A percentile compares a stretch with the other conserved stretches of the same genome.
Evolutionary conservation across 2,113 vertebrate genomes (phyloP).

Genomic region (Nycticebus coucang): DNA sequence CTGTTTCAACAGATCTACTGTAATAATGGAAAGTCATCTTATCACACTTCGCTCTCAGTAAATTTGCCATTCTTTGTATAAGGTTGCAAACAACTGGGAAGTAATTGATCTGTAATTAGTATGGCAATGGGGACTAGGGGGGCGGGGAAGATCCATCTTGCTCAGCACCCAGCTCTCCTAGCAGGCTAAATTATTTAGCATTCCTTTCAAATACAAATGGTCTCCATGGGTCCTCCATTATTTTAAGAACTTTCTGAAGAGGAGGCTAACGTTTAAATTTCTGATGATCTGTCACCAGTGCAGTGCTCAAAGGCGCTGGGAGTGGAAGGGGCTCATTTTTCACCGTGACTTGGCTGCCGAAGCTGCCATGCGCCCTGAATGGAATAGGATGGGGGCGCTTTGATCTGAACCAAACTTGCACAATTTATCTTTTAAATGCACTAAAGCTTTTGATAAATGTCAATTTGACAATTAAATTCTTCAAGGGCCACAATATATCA

Average conservation of each 20-base stretch:
- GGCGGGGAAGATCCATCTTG: conserved; percentile 80
- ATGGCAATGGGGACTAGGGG: conserved; percentile 83
- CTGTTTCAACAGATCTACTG: conserved; percentile 87
- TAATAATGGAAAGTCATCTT: conserved; percentile 88
- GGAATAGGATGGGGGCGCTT: conserved; percentile 61
- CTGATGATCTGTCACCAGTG: conserved; percentile 82
- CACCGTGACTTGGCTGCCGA: conserved; percentile 80
- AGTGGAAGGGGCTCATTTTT: conserved; percentile 78
- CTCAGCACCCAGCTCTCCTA: conserved; percentile 64
- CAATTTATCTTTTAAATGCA: conserved; percentile 85
- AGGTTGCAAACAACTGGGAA: conserved; percentile 86
- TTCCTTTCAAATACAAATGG: conserved; percentile 85
- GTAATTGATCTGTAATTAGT: conserved; percentile 91
- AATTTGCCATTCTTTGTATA: conserved; percentile 88
- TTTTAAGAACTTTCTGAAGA: conserved; percentile 84
- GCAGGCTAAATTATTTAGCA: conserved; percentile 85
- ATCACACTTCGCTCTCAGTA: conserved; percentile 85
- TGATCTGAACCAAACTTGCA: conserved; percentile 82
- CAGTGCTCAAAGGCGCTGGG: conserved; percentile 68
- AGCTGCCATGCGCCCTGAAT: conserved; percentile 75
- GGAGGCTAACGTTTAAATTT: conserved; percentile 85
- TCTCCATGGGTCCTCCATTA: conserved; percentile 83
- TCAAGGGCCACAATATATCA: conserved; percentile 73
- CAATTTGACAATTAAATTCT: conserved; percentile 82
- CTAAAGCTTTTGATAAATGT: conserved; percentile 83